Conservation (phyloP, 1,140 invertebrate genomes). For the Pararge aegeria region DNA sequence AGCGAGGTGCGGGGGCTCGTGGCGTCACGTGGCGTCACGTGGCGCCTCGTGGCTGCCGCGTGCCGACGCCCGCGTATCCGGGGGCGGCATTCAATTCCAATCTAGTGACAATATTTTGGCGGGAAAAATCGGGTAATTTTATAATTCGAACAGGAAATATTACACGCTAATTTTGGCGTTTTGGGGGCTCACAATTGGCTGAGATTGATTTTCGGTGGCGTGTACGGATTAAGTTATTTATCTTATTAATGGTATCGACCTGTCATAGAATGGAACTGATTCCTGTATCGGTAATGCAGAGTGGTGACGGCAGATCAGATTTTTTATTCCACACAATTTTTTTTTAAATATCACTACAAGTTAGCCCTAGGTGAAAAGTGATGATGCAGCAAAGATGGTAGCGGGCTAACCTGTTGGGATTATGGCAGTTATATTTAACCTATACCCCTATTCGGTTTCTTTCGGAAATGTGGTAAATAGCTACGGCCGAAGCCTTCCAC, state of each 20-base stretch:
- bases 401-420: too few species aligned
- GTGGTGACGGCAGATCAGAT: too few species aligned
- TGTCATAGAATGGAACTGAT: not conserved
- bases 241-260: not conserved
- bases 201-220: constrained; percentile 64
- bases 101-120: constrained; percentile 46
- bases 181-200: constrained; percentile 27
- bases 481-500: too few species aligned
- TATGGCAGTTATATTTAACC: too few species aligned
- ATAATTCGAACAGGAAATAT: constrained; percentile 73
- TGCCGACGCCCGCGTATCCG: constrained; percentile 33
- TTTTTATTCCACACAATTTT: too few species aligned
- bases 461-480: too few species aligned
- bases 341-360: too few species aligned
- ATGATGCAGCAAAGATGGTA: too few species aligned
- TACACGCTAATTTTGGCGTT: constrained; percentile 75
- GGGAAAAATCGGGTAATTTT: constrained; percentile 51
- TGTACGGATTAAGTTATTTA: constrained; percentile 35
- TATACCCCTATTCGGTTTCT: too few species aligned
- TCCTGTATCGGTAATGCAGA: too few species aligned
- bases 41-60: constrained; percentile 42
- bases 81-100: constrained; percentile 34
- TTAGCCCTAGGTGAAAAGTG: too few species aligned
- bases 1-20: constrained; percentile 17
- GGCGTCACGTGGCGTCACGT: constrained; percentile 39